phyloP scores from a whole-genome alignment of 2,113 vertebrate genomes.

The Salvelinus namaycush region DNA sequence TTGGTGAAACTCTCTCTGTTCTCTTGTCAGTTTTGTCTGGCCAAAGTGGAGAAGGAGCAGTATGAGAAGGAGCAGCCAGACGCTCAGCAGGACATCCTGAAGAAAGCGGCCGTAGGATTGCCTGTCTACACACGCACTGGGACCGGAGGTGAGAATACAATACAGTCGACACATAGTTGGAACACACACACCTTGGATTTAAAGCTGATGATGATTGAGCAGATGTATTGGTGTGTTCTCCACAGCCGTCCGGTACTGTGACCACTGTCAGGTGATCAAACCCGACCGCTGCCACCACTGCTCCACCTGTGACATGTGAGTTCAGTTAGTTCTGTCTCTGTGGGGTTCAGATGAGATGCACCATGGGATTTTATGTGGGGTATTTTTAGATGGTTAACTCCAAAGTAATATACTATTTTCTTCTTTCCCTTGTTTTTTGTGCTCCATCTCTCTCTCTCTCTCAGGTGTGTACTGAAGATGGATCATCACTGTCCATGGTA shows the following conservation, averaged over 20 bases:
- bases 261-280: constrained; percentile 94
- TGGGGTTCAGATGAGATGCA: no score
- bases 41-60: constrained; percentile 88
- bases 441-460: neutral
- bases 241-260: constrained; percentile 92
- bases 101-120: constrained; percentile 84
- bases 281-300: constrained; percentile 98
- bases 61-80: constrained; percentile 92
- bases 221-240: constrained; percentile 8
- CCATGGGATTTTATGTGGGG: neutral
- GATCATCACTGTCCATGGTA: constrained; percentile 99
- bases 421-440: neutral
- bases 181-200: no score
- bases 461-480: constrained; percentile 97
- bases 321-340: constrained; percentile 27
- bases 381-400: neutral
- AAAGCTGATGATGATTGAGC: neutral
- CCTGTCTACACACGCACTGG: constrained; percentile 85
- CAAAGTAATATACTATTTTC: neutral
- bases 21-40: constrained; percentile 81
- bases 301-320: constrained; percentile 95
- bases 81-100: constrained; percentile 90
- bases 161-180: no score
- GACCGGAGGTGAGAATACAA: constrained; percentile 63
- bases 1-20: neutral